Evolutionary conservation across 1,140 invertebrate genomes (phyloP), one percentile per base, ranked within the genome.

Genomic region (Brachionus asplanchnoidis): DNA sequence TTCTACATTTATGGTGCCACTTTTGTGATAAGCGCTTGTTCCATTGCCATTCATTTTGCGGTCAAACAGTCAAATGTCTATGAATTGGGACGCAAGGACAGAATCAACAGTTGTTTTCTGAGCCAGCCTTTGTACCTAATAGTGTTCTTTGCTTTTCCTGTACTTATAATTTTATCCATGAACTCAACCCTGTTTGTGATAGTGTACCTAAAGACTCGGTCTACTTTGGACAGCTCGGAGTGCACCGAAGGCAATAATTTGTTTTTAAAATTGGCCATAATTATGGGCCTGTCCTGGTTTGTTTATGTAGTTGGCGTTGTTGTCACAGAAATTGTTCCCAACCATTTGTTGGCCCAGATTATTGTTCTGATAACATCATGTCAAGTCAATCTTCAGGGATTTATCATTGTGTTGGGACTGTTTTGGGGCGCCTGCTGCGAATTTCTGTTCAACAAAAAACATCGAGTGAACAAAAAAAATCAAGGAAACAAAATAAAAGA

Each of bases 241-340:
- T 56, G 11, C 17, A 40, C 3, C 42, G 79, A 82, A 17, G 53
- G 26, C 9, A 60, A 65, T 36, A 20, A 82, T 17, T 26, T 82
- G 17, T 82, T 82, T 17, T 46, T 82, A 26, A 82, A 82, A 46
- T 46, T 82, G 26, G 79, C 79, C 9, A 46, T 36, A 12, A 82
- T 82, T 28, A 82, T 82, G 79, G 79, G 79, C 9, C 23, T 82
- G 17, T 82, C 79, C 2, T 82, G 79, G 79, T 42, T 82, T 65
- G 53, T 82, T 2, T 82, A 82, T 46, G 79, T 82, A 9, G 11
- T 82, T 11, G 53, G 53, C 2, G 79, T 60, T 0, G 20, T 60
- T 60, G 2, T 68, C 4, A 68, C 36, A 14, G 79, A 68, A 40
- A 65, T 68, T 26, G 20, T 82, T 82, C 79, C 53, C 17, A 60